phyloP scores from a whole-genome alignment of 2,888 invertebrate species.

The Osmoderma eremita region DNA sequence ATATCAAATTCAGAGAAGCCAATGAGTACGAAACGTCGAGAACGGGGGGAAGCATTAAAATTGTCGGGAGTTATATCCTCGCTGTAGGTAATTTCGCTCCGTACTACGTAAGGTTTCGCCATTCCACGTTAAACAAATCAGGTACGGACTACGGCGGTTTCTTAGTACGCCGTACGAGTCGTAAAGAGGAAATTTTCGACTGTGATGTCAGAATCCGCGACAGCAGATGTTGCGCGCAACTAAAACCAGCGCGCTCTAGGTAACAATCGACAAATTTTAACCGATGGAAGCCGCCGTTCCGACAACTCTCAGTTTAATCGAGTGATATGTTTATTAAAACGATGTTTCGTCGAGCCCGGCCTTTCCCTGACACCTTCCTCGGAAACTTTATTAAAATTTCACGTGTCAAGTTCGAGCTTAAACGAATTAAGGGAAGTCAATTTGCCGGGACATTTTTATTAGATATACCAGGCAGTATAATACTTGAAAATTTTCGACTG shows the following conservation, averaged over 20 bases:
- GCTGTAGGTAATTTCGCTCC: not conserved
- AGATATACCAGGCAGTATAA: not conserved
- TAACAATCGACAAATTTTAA: conserved; percentile 31
- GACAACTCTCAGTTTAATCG: conserved; percentile 34
- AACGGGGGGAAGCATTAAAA: conserved; percentile 10
- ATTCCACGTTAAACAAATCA: conserved; percentile 9
- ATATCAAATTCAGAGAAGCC: conserved; percentile 12
- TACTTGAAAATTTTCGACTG: conserved; percentile 6
- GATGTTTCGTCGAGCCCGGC: not conserved
- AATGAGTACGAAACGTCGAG: not conserved
- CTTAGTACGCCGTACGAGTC: conserved; percentile 2
- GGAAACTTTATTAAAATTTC: conserved; percentile 31
- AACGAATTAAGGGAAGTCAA: conserved; percentile 19
- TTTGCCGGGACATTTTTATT: conserved; percentile 24
- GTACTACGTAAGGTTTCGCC: conserved; percentile 2
- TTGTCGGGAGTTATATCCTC: not conserved
- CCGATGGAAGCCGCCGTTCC: conserved; percentile 9
- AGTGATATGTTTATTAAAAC: conserved; percentile 36
- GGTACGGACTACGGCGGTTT: not conserved
- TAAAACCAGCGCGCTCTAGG: conserved; percentile 19
- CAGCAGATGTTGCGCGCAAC: conserved; percentile 8
- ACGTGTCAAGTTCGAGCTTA: conserved; percentile 21
- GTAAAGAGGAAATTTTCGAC: conserved; percentile 9
- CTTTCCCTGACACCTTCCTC: not conserved
- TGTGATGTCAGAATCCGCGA: conserved; percentile 16